phyloP scores from a whole-genome alignment of 2,888 invertebrate species.

The Nebria salina region DNA sequence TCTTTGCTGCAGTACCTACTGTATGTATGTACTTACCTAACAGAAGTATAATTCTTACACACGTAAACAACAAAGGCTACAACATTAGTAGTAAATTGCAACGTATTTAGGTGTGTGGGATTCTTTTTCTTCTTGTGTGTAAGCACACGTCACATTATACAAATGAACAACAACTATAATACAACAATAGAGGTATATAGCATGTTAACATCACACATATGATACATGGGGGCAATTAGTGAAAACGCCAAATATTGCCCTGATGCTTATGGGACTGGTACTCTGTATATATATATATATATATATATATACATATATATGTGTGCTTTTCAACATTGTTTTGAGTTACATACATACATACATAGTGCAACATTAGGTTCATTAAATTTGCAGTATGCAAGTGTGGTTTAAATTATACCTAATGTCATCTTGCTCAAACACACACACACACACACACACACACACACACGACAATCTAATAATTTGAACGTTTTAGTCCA shows the following conservation, averaged over 20 bases:
- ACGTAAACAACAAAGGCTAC: too few relatives aligned
- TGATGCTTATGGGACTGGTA: background rate
- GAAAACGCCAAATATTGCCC: constrained; percentile 16
- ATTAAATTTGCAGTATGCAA: background rate
- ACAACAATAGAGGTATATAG: background rate
- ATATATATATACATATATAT: background rate
- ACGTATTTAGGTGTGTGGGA: too few relatives aligned
- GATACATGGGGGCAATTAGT: constrained; percentile 18
- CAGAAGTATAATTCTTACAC: too few relatives aligned
- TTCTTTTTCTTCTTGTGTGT: too few relatives aligned
- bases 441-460: too few relatives aligned
- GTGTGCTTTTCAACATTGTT: background rate
- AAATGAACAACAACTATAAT: too few relatives aligned
- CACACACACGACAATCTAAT: too few relatives aligned
- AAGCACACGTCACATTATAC: too few relatives aligned
- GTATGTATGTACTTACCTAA: too few relatives aligned
- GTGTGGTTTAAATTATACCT: background rate
- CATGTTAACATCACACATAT: constrained; percentile 10
- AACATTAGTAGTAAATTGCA: too few relatives aligned
- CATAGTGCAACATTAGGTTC: background rate
- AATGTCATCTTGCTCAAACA: background rate
- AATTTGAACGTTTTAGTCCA: too few relatives aligned
- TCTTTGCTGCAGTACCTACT: too few relatives aligned
- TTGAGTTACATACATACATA: background rate
- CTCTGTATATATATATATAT: background rate